Evolutionary conservation across 2,797 vertebrate species (phyloP).

Genomic region (Botia kubotai): DNA sequence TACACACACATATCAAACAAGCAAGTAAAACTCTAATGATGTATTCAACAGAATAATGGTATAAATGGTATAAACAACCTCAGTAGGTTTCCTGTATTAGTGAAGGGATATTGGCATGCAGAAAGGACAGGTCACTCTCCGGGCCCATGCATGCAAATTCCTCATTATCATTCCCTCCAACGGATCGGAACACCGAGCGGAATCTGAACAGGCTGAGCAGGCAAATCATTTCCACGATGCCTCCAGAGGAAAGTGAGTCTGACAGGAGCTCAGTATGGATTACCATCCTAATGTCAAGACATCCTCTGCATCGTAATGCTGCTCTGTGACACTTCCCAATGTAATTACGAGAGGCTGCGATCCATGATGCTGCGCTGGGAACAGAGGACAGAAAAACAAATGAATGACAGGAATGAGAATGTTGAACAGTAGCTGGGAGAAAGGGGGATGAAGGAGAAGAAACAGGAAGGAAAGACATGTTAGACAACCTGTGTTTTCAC

Average conservation of each 20-base stretch:
- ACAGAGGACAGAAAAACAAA: neutral
- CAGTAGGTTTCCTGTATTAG: neutral
- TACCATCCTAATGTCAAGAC: conserved; percentile 46
- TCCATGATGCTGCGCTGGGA: conserved; percentile 8
- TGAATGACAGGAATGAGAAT: conserved; percentile 5
- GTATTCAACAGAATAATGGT: neutral
- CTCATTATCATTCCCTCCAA: conserved; percentile 25
- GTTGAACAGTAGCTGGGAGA: neutral
- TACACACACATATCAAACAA: no score
- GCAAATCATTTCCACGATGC: conserved; percentile 39
- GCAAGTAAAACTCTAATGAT: neutral
- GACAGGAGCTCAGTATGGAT: conserved; percentile 35
- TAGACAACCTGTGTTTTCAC: neutral
- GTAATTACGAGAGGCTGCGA: conserved; percentile 18
- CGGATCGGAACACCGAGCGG: neutral
- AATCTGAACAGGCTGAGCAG: conserved; percentile 32
- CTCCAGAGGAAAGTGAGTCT: neutral
- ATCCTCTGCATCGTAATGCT: conserved; percentile 43
- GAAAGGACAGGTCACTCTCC: conserved; percentile 37
- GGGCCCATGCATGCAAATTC: neutral
- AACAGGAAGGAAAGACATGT: neutral
- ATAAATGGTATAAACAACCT: neutral
- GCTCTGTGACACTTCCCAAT: neutral
- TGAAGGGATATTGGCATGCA: conserved; percentile 9
- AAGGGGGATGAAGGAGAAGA: neutral